phyloP scores from a whole-genome alignment of 1,140 invertebrate genomes.

The Apis mellifera region DNA sequence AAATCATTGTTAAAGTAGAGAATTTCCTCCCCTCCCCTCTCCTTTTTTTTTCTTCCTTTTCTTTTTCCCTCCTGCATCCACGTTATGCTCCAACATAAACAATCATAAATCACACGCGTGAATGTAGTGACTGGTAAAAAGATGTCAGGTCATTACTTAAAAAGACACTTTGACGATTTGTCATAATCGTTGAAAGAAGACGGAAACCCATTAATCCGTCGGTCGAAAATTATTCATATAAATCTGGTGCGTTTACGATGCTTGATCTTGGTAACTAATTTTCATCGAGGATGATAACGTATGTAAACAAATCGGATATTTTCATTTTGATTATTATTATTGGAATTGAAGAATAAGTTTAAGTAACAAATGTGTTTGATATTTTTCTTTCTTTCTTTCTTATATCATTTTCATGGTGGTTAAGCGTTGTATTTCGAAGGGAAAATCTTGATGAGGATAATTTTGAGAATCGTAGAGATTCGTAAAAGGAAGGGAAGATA shows the following conservation, averaged over 20 bases:
- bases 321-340: too few relatives aligned
- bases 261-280: neutral
- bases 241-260: neutral
- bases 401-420: too few relatives aligned
- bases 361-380: too few relatives aligned
- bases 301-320: neutral
- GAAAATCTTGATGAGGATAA: too few relatives aligned
- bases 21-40: neutral
- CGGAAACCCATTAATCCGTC: neutral
- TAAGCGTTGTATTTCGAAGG: too few relatives aligned
- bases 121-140: slow-evolving; percentile 3
- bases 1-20: neutral
- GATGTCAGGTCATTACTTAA: slow-evolving; percentile 1
- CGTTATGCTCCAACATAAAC: neutral
- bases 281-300: neutral
- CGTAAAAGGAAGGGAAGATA: too few relatives aligned
- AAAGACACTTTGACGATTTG: slow-evolving; percentile 5
- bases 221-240: neutral
- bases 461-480: too few relatives aligned
- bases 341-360: too few relatives aligned
- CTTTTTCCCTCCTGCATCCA: neutral
- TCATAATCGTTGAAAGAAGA: slow-evolving; percentile 7
- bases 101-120: slow-evolving; percentile 1
- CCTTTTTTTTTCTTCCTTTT: neutral
- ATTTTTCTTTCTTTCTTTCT: too few relatives aligned